Percentiles rank a stretch among this genome's conserved stretches.
Evolutionary conservation across 2,797 vertebrate genomes (phyloP).

Genomic region (Pristis pectinata): DNA sequence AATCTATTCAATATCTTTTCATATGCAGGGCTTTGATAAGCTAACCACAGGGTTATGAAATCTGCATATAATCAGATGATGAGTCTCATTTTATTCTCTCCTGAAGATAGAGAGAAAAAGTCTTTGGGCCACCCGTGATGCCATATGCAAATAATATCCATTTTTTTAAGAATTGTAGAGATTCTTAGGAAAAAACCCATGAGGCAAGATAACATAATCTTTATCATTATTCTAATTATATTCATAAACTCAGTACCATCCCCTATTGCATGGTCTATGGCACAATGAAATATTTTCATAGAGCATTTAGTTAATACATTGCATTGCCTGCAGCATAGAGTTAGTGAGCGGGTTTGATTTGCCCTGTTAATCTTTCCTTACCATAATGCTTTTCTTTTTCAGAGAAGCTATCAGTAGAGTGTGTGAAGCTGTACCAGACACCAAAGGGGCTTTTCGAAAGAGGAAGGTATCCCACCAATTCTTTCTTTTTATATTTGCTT

Average conservation of each 20-base stretch:
- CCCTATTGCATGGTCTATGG: not conserved
- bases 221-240: not conserved
- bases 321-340: not conserved
- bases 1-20: not conserved
- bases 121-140: not conserved
- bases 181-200: too few species aligned
- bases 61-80: not conserved
- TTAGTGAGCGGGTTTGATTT: constrained; percentile 41
- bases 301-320: not conserved
- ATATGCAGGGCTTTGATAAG: not conserved
- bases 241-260: not conserved
- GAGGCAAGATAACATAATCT: not conserved
- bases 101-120: not conserved
- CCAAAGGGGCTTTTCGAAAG: constrained; percentile 89
- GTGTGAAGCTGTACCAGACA: constrained; percentile 84
- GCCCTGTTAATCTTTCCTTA: constrained; percentile 42
- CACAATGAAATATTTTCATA: not conserved
- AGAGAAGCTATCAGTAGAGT: constrained; percentile 96
- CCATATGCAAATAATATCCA: not conserved
- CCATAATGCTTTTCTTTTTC: constrained; percentile 47
- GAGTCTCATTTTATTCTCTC: not conserved
- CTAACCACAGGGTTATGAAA: not conserved
- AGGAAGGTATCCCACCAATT: constrained; percentile 75
- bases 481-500: not conserved
- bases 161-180: not conserved